A percentile compares a stretch with the other conserved stretches of the same genome.
Conservation (phyloP, 2,888 invertebrate genomes). For the Napeogenes inachia region DNA sequence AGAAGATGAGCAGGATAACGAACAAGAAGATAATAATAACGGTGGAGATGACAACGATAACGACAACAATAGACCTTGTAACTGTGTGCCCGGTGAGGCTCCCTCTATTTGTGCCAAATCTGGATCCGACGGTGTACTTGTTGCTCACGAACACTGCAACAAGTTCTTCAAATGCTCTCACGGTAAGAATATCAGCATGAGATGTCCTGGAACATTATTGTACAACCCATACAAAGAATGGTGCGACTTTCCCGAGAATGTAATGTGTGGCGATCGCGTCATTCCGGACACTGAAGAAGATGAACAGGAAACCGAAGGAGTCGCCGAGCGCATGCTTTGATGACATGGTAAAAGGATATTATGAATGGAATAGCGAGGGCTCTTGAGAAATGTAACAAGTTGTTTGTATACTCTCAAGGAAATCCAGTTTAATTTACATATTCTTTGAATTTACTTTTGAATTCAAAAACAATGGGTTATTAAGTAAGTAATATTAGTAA, state of each 20-base stretch:
- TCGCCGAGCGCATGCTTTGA: too few species aligned
- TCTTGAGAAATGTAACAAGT: conserved; percentile 43
- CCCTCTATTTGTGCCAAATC: conserved; percentile 35
- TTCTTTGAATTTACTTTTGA: conserved; percentile 29
- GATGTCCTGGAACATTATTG: conserved; percentile 34
- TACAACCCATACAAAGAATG: conserved; percentile 35
- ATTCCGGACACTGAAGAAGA: conserved; percentile 24
- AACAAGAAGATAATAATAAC: conserved; percentile 7
- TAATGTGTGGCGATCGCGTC: conserved; percentile 35
- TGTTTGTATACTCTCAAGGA: conserved; percentile 29
- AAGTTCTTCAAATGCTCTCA: conserved; percentile 39
- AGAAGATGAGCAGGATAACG: conserved; percentile 12
- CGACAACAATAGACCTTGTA: conserved; percentile 20
- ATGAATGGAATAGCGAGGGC: conserved; percentile 37
- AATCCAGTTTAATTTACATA: conserved; percentile 25
- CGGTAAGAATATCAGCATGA: conserved; percentile 31
- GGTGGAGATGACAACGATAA: conserved; percentile 11
- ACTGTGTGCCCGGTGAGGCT: conserved; percentile 21
- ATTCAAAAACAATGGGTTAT: conserved; percentile 18
- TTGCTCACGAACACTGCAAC: conserved; percentile 44
- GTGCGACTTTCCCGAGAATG: conserved; percentile 42
- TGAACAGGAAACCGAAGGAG: too few species aligned
- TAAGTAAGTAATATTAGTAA: too few species aligned
- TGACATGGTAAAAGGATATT: conserved; percentile 30
- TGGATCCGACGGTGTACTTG: conserved; percentile 36